Percentiles rank a stretch among this genome's conserved stretches.
Conservation (phyloP, 2,888 invertebrate genomes). For the Dryococelus australis region DNA sequence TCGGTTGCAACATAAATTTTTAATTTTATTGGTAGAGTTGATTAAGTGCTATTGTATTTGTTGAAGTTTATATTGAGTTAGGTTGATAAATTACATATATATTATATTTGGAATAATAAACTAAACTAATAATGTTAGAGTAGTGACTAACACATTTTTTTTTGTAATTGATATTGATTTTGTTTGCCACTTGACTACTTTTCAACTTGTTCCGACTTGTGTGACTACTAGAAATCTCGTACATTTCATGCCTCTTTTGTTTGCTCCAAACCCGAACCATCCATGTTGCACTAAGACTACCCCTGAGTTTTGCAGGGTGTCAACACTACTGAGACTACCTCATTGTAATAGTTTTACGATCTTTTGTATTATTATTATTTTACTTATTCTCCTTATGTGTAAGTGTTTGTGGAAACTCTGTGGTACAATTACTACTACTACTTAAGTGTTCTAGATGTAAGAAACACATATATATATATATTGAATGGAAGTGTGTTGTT, state of each 20-base stretch:
- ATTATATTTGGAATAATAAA: conserved; percentile 34
- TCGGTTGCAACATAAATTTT: conserved; percentile 6
- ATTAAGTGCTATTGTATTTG: conserved; percentile 32
- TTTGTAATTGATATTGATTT: neutral
- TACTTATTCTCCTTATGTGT: conserved; percentile 39
- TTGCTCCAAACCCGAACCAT: neutral
- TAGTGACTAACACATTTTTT: neutral
- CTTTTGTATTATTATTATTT: conserved; percentile 34
- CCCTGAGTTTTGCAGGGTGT: conserved; percentile 36
- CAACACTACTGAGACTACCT: conserved; percentile 47
- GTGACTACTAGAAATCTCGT: neutral
- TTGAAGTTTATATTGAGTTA: conserved; percentile 37
- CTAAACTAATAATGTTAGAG: conserved; percentile 18
- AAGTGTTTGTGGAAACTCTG: conserved; percentile 38
- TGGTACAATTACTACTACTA: conserved; percentile 44
- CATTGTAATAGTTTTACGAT: conserved; percentile 44
- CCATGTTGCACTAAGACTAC: conserved; percentile 4
- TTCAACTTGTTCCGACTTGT: neutral
- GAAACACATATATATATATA: conserved; percentile 38
- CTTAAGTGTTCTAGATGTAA: conserved; percentile 41
- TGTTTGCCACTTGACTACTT: neutral
- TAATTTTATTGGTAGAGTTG: conserved; percentile 17
- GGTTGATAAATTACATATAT: conserved; percentile 17
- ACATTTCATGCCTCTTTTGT: neutral
- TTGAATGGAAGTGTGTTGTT: conserved; percentile 39